Base-by-base conservation (phyloP, 2,113 vertebrate genomes). In the Columbina picui region DNA sequence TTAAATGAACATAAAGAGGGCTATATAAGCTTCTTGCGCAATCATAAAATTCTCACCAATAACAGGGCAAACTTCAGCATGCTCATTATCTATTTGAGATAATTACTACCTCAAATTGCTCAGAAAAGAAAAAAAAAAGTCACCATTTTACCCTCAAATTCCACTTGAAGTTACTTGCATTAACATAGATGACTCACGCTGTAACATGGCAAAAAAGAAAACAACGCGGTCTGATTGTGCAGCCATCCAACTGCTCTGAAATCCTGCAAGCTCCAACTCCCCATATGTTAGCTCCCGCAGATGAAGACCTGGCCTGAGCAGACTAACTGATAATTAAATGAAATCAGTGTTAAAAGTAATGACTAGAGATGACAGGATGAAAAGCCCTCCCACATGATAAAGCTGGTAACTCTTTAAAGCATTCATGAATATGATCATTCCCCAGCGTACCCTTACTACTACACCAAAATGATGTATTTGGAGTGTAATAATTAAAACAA, bases 401-500 rank as follows among this genome's bases (percentile, higher is more conserved):
- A 92, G 60, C 70, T 88, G 71, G 53, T 81, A 75, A 89, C 69
- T 94, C 87, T 87, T 93, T 52, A 92, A 93, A 84, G n/a, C 50
- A 41, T 90, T 93, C 92, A 67, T 1, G 19, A 96, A 78, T 20
- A 68, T 45, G 61, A 96, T 50, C 64, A 55, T 94, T 97, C 93
- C 90, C 80, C 65, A 83, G 89, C 5, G 39, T 73, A 90, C 85
- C 56, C 93, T 93, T 90, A 96, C 76, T 78, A 93, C 76, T 83
- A 80, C 83, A 73, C 94, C 91, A 94, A 95, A 97, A 94, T 90
- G 71, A 97, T 96, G 38, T 87, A 97, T 96, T 97, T 90, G 84
- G 95, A 98, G 95, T 94, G 87, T 76, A 93, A 96, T 97, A 97
- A 98, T 98, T 98, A 98, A 98, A 98, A 98, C 96, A 97, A 90